phyloP scores from a whole-genome alignment of 2,113 vertebrate species.

The Gobio gobio region DNA sequence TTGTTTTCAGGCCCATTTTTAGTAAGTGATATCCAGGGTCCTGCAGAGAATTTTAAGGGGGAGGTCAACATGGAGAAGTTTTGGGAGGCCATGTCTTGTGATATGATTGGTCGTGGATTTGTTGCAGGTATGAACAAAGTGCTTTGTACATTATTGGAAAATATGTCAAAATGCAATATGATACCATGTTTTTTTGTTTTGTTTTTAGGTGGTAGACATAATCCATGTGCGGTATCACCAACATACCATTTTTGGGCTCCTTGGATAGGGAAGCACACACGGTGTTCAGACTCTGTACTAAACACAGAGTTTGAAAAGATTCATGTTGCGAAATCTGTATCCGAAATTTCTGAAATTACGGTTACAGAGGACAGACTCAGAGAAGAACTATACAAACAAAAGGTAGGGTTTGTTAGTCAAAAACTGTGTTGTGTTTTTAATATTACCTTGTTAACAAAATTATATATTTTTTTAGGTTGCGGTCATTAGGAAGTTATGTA shows the following conservation, averaged over 20 bases:
- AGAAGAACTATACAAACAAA: no score
- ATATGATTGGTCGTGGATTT: neutral
- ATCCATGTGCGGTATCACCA: neutral
- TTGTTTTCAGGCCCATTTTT: neutral
- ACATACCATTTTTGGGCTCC: neutral
- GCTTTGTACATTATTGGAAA: neutral
- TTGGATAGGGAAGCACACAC: neutral
- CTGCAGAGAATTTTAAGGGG: neutral
- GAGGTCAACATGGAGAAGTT: neutral
- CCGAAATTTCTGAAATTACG: no score
- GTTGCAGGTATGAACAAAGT: neutral
- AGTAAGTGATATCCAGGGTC: neutral
- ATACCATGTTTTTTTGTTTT: neutral
- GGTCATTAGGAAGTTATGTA: no score
- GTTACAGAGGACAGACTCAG: no score
- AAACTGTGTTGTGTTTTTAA: no score
- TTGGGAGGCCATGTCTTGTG: neutral
- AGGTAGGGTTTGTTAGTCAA: no score
- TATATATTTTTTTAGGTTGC: neutral
- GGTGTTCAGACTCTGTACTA: no score
- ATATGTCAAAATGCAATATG: neutral
- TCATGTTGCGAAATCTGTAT: no score
- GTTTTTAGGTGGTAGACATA: neutral
- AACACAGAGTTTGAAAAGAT: no score
- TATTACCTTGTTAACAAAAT: no score